Evolutionary conservation across 2,113 vertebrate genomes (phyloP), one percentile per base, ranked within the genome.

Genomic region (Callorhinus ursinus): DNA sequence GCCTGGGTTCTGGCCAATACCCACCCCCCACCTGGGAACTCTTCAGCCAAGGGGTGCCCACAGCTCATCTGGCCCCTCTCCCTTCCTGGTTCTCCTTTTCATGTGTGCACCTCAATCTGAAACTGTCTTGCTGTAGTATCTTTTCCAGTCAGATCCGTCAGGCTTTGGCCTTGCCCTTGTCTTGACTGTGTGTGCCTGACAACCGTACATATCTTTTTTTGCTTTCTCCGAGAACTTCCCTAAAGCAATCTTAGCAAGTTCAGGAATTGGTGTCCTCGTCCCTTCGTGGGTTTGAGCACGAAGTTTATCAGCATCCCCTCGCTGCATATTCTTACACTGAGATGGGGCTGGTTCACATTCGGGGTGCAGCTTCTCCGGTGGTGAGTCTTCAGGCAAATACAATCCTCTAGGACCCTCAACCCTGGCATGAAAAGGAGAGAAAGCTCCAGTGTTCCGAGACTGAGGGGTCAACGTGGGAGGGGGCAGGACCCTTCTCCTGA

Each of bases 281-380:
- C 71, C 74, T 97, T 95, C 53, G 80, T 88, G 63, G 81, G 93
- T 97, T 97, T 94, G 97, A 95, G 94, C 21, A 83, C 53, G 80
- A 96, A 88, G 36, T 95, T 89, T 42, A 88, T 90, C 95, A 91
- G 97, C 82, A 97, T 94, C 93, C 93, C 97, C 92, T 97, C 72
- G 95, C 85, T 98, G 96, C 93, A 95, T 87, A 95, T 97, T 88
- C 77, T 95, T 95, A 94, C 88, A 85, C 71, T 81, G 86, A 98
- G 92, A 84, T 86, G 90, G 82, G 36, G 83, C 97, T n/a, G 98
- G 94, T 96, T 97, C 83, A 7, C 14, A 96, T 98, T 97, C 76
- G 42, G 90, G 92, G 65, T 96, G 93, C 94, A 96, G 94, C 42
- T 97, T 97, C 96, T 96, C 80, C 93, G 90, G 87, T 61, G 28